phyloP scores from a whole-genome alignment of 2,797 vertebrate genomes.

The Sylvilagus floridanus region DNA sequence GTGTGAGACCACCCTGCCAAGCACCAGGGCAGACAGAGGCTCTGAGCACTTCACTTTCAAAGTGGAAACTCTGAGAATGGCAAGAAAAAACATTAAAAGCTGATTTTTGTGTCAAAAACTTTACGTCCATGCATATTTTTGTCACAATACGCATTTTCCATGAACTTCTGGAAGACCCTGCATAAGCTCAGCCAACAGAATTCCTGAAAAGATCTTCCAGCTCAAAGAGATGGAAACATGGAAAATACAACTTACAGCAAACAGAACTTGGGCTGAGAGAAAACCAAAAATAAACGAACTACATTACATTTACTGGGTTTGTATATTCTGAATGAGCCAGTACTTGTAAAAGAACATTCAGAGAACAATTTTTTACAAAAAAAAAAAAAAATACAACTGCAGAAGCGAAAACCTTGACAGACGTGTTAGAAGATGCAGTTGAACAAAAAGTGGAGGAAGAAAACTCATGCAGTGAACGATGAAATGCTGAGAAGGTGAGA shows the following conservation, averaged over 20 bases:
- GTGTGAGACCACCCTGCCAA: no score
- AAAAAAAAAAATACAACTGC: neutral
- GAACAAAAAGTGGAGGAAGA: neutral
- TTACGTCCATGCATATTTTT: no score
- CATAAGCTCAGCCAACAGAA: neutral
- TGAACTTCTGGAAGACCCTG: no score
- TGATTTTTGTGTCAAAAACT: no score
- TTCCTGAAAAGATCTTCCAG: neutral
- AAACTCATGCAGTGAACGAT: neutral
- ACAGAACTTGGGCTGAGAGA: neutral
- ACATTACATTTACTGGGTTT: no score
- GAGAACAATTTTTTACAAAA: neutral
- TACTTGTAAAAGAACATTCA: neutral
- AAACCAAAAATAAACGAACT: no score
- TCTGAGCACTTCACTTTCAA: neutral
- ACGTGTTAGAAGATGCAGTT: neutral
- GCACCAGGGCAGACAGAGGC: rapidly evolving
- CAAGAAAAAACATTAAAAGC: no score
- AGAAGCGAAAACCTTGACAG: neutral
- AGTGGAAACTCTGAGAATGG: neutral
- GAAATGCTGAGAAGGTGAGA: neutral
- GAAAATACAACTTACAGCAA: neutral
- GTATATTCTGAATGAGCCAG: no score
- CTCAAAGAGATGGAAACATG: neutral
- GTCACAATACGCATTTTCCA: no score